Evolutionary conservation across 1,140 invertebrate species (phyloP).

Genomic region (Drosophila ficusphila): DNA sequence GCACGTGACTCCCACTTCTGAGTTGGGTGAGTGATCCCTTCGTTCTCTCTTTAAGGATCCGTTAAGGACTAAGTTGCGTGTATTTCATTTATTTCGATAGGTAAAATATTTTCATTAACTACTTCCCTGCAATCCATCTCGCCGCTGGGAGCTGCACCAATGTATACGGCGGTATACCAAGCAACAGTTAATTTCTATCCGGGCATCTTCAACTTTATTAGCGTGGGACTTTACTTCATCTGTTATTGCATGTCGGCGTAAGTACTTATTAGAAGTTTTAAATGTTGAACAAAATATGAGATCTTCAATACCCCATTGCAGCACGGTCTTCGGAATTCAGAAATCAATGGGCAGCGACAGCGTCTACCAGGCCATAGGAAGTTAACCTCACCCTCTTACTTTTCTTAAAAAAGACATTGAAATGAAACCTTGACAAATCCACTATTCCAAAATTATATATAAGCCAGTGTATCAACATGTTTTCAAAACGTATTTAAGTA

Average conservation of each 20-base stretch:
- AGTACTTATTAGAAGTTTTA: slow-evolving; percentile 43
- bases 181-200: slow-evolving; percentile 85
- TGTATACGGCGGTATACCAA: slow-evolving; percentile 88
- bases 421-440: background rate
- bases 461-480: slow-evolving; percentile 12
- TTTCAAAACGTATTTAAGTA: slow-evolving; percentile 1
- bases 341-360: slow-evolving; percentile 41
- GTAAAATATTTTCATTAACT: slow-evolving; percentile 87
- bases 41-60: too few relatives aligned
- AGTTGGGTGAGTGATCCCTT: slow-evolving; percentile 88
- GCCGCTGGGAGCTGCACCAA: slow-evolving; percentile 86
- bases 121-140: slow-evolving; percentile 87
- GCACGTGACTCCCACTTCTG: slow-evolving; percentile 87
- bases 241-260: slow-evolving; percentile 85
- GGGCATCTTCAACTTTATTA: slow-evolving; percentile 86
- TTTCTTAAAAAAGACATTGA: background rate
- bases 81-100: slow-evolving; percentile 54
- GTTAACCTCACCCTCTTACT: slow-evolving; percentile 20
- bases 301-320: slow-evolving; percentile 21
- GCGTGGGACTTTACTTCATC: slow-evolving; percentile 75
- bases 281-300: background rate
- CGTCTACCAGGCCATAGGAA: slow-evolving; percentile 52
- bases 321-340: slow-evolving; percentile 54
- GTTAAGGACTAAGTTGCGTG: background rate
- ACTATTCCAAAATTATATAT: too few relatives aligned